Percentiles rank a stretch among this genome's conserved stretches.
These are phyloP conservation scores for Chrysolophus pictus DNA, from an alignment of 2,797 vertebrate species.

Conservation along the genomic window DNA sequence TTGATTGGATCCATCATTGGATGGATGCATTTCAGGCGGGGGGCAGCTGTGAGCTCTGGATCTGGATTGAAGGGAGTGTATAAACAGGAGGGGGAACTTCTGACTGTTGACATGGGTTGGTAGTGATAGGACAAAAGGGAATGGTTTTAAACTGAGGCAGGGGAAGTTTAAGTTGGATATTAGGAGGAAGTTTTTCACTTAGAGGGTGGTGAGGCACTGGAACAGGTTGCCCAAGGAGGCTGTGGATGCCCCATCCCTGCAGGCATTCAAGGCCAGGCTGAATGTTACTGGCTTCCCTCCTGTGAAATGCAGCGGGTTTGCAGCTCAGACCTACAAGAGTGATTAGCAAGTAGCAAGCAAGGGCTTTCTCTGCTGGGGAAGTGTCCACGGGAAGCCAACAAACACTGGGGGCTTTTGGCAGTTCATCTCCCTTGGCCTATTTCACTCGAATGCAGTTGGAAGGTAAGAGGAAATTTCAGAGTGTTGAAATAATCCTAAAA, in stretches of 20 bases:
- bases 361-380: slow-evolving; percentile 15
- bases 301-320: background rate
- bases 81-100: too few species aligned
- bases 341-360: background rate
- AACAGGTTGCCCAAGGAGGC: too few species aligned
- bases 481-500: slow-evolving; percentile 62
- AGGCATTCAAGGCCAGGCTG: too few species aligned
- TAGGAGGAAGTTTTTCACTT: too few species aligned
- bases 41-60: background rate
- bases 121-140: too few species aligned
- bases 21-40: background rate
- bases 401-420: background rate
- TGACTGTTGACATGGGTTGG: too few species aligned
- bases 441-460: background rate
- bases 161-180: too few species aligned
- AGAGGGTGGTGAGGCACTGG: too few species aligned
- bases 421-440: slow-evolving; percentile 17
- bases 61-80: background rate
- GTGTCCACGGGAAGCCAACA: background rate
- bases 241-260: too few species aligned
- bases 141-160: too few species aligned
- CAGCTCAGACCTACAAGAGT: background rate
- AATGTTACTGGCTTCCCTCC: background rate
- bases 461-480: slow-evolving; percentile 53
- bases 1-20: background rate